Base-by-base conservation (phyloP, 2,888 invertebrate genomes). In the Nowickia ferox region DNA sequence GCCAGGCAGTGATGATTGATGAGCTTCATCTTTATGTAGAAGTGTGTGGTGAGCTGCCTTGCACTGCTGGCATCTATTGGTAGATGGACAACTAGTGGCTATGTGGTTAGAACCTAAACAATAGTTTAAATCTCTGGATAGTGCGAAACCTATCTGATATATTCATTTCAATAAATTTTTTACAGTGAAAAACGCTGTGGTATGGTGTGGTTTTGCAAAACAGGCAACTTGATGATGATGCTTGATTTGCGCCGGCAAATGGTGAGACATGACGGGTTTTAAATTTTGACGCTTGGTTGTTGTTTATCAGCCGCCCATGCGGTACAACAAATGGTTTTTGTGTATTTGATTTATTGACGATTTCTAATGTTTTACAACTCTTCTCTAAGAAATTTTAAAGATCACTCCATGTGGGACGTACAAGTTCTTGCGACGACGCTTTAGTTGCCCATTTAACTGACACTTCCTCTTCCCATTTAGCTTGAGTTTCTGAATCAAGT, bases 401-500 rank as follows among this genome's bases (percentile, higher is more conserved):
- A 48, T 78, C 78, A 9, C 59, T 42, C 78, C 69, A 61, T 10
- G 17, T 44, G 42, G 68, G 61, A 40, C 48, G 48, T 6, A 5
- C 1, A 44, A 55, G 66, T 19, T 22, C 11, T 22, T 53, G 30
- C 6, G 76, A 53, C 9, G 55, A n/a, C 1, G 38, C 10, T 4
- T 19, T 40, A 2, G 22, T 48, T 13, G 48, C 48, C 38, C 19
- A 59, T 1, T 59, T 68, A 13, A 30, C 3, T 8, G 3, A 63
- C 2, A 71, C 19, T 55, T 71, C 69, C 44, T 71, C 79, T 19
- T 79, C 55, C 72, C 79, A 79, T 46, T 79, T 79, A 13, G 63
- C 63, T 55, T 65, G 79, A 11, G 72, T 72, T 44, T 79, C 65
- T 8, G 79, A n/a, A 9, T 79, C 79, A n/a, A 65, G 65, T 40